These are phyloP conservation scores for Nyleta sp. DNA, from an alignment of 2,888 invertebrate species.

Conservation along the genomic window DNA sequence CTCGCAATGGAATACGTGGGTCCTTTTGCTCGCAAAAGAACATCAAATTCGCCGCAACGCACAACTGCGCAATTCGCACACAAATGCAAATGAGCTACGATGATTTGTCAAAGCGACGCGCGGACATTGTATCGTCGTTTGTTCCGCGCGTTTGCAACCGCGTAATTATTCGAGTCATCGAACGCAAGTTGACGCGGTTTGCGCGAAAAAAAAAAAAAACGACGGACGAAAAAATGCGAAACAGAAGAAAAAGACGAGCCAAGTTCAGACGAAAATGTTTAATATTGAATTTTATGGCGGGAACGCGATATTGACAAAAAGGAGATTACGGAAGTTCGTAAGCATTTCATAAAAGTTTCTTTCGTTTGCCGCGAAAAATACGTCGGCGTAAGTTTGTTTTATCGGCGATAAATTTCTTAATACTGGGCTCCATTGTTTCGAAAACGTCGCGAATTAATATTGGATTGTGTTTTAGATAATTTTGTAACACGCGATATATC, in stretches of 20 bases:
- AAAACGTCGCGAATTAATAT: constrained; percentile 12
- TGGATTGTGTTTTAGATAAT: constrained; percentile 16
- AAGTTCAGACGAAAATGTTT: constrained; percentile 28
- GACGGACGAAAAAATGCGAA: not conserved
- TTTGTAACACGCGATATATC: constrained; percentile 5
- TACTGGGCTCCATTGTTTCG: constrained; percentile 1
- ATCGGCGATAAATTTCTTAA: constrained; percentile 34
- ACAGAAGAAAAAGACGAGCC: not conserved
- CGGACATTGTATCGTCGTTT: constrained; percentile 5
- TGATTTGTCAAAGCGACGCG: constrained; percentile 47
- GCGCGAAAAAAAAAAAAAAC: not conserved
- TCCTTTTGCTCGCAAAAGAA: constrained; percentile 38
- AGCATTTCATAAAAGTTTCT: constrained; percentile 43
- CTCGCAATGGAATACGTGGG: constrained; percentile 51
- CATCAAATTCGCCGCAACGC: constrained; percentile 40
- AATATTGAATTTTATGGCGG: constrained; percentile 36
- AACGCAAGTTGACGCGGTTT: not conserved
- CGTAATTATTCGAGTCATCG: constrained; percentile 15
- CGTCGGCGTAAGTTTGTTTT: constrained; percentile 30
- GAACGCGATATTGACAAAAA: constrained; percentile 41
- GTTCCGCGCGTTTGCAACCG: not conserved
- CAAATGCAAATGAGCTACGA: constrained; percentile 40
- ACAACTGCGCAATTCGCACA: constrained; percentile 34
- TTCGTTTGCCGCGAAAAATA: constrained; percentile 18
- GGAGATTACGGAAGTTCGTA: constrained; percentile 33